These are phyloP conservation scores for Enteromius trimaculatus DNA, from an alignment of 2,797 vertebrate species.

Conservation along the genomic window DNA sequence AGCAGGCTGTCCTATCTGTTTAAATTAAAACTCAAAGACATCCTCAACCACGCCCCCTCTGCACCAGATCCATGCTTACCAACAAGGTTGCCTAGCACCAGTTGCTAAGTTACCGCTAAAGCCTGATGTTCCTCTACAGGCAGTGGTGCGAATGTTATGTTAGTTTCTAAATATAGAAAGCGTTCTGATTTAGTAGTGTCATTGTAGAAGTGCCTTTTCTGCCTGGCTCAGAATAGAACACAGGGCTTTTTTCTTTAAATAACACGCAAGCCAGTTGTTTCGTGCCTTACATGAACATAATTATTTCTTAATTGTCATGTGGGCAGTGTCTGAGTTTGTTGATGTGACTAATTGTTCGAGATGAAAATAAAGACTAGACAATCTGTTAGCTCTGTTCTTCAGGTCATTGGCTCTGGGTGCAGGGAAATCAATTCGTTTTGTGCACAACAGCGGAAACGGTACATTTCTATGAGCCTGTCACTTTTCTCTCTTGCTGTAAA, in stretches of 20 bases:
- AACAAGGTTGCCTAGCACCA: constrained; percentile 67
- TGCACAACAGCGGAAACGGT: constrained; percentile 5
- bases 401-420: not conserved
- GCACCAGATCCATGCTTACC: constrained; percentile 65
- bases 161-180: constrained; percentile 62
- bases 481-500: constrained; percentile 38
- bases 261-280: constrained; percentile 13
- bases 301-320: constrained; percentile 24
- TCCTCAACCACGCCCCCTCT: constrained; percentile 57
- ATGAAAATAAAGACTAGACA: constrained; percentile 38
- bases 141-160: constrained; percentile 59
- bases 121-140: constrained; percentile 61
- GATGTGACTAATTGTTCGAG: constrained; percentile 29
- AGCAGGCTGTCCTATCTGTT: constrained; percentile 39
- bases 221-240: constrained; percentile 58
- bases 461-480: constrained; percentile 41
- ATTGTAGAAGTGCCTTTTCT: constrained; percentile 55
- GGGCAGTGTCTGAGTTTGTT: constrained; percentile 8
- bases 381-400: constrained; percentile 20
- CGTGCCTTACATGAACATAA: constrained; percentile 2
- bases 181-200: constrained; percentile 58
- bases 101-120: constrained; percentile 64
- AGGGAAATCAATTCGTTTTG: constrained; percentile 32
- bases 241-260: constrained; percentile 38
- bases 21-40: constrained; percentile 55